Conservation (phyloP, 2,797 vertebrate species). For the Corythornis leucogaster region DNA sequence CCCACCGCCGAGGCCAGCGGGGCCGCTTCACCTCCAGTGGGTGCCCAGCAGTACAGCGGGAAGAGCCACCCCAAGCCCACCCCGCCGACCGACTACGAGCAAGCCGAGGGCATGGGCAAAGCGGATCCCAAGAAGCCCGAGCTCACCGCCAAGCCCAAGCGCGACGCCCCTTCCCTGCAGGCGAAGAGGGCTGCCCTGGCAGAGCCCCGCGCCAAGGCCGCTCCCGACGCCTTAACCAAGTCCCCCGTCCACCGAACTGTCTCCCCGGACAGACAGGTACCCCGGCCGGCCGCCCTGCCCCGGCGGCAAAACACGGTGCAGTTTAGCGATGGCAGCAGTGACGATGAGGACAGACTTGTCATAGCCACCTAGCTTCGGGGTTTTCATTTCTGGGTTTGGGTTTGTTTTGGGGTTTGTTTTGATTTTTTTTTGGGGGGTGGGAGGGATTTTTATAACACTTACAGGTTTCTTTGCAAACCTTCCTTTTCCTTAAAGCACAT, state of each 20-base stretch:
- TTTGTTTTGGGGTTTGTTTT: not conserved
- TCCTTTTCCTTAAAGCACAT: constrained; percentile 94
- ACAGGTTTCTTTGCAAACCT: constrained; percentile 87
- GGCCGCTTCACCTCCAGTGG: constrained; percentile 54
- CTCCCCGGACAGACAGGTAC: constrained; percentile 55
- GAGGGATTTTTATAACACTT: constrained; percentile 82
- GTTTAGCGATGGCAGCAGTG: constrained; percentile 91
- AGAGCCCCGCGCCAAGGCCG: constrained; percentile 52
- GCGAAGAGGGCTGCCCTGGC: not conserved
- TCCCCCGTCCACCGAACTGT: not conserved
- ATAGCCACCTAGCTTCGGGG: constrained; percentile 89
- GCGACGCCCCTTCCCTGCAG: constrained; percentile 7
- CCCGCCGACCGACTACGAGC: not conserved
- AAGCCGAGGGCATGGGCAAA: not conserved
- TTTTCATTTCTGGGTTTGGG: constrained; percentile 26
- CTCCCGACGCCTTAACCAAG: not conserved
- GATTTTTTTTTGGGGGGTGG: not conserved
- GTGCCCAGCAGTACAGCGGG: not conserved
- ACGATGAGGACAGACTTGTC: constrained; percentile 96
- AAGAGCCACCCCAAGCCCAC: not conserved
- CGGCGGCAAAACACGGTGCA: constrained; percentile 82
- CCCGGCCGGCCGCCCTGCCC: constrained; percentile 52
- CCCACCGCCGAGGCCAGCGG: not conserved
- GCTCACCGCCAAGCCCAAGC: not conserved
- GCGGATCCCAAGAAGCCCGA: constrained; percentile 52